These are phyloP conservation scores for Mus musculus DNA, from an alignment of 2,113 vertebrate species.

Conservation along the genomic window GRCm39 chr10:127106501-127107000, in stretches of 20 bases:
- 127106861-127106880: conserved; percentile 36
- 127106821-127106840: neutral
- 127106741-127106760: neutral
- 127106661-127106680: conserved; percentile 42
- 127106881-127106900: conserved; percentile 68
- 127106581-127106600: conserved; percentile 74
- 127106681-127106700: conserved; percentile 10
- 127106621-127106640: conserved; percentile 41
- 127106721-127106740: neutral
- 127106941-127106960: conserved; percentile 70
- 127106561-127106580: conserved; percentile 60
- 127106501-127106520: conserved; percentile 68
- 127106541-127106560: conserved; percentile 61
- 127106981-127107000: conserved; percentile 57
- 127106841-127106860: neutral
- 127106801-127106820: conserved; percentile 24
- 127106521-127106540: conserved; percentile 56
- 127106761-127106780: neutral
- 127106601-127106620: conserved; percentile 48
- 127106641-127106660: neutral
- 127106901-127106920: conserved; percentile 60
- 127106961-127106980: conserved; percentile 52
- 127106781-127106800: neutral
- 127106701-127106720: neutral
- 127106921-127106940: conserved; percentile 36